Base-by-base conservation (phyloP, 2,888 invertebrate genomes). In the Pyrrhosoma nymphula region DNA sequence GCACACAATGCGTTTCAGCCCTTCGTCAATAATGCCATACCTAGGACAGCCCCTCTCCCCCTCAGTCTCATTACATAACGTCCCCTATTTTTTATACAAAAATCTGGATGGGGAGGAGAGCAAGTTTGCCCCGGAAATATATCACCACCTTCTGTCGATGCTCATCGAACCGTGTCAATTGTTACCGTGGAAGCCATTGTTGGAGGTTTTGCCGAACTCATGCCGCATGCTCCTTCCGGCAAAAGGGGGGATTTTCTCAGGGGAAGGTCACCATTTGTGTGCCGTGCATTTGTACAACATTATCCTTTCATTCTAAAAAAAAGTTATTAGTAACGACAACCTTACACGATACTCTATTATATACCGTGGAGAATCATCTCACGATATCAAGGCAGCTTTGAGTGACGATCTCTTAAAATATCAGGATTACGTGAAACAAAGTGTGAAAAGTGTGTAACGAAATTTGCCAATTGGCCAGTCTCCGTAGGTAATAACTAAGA, bases 161-260 rank as follows among this genome's bases (percentile, higher is more conserved):
- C 12, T 35, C 82, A 26, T 35, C 82, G 30, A 82, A 82, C 82
- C 82, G 82, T 82, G 35, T 82, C 82, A 82, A 82, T 82, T 82
- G 30, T 82, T 82, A 82, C 30, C 26, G 18, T 26, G 16, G n/a
- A 82, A 12, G 82, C 82, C 30, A 82, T 82, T 82, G 82, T 82
- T 16, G 82, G 12, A 35, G 30, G 35, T 35, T 14, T 35, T 35
- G 18, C 16, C 30, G 14, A 3, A 82, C 14, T 12, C 30, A 14
- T 14, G 30, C 35, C 30, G 30, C 82, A 14, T 82, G 35, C 26
- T n/a, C 16, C 20, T n/a, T 23, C 69, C 20, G 69, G 69, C 16
- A 1, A 69, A 69, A n/a, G n/a, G 47, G 26, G 35, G 18, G n/a
- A 82, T 82, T 82, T 82, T 82, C 30, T 35, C 35, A 82, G 35